These are phyloP conservation scores for Odontamblyopus lacepedii DNA, from an alignment of 2,797 vertebrate species.

Conservation along the genomic window DNA sequence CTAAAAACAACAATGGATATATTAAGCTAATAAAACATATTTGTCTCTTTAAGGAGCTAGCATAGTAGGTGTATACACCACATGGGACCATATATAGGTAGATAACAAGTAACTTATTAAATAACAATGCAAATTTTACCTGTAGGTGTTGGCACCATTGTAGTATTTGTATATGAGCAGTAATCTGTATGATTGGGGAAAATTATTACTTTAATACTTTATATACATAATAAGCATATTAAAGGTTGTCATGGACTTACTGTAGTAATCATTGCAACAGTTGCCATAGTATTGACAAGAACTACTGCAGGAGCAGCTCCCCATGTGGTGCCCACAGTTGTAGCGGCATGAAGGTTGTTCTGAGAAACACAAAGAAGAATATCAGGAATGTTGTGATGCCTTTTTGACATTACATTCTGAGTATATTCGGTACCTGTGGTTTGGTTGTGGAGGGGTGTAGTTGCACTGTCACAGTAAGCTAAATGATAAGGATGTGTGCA, in stretches of 20 bases:
- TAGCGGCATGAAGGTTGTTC: neutral
- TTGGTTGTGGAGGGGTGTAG: neutral
- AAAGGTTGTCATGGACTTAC: neutral
- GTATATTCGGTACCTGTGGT: neutral
- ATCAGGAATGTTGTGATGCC: neutral
- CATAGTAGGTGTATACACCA: too few species aligned
- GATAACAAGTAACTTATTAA: too few species aligned
- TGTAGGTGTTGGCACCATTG: neutral
- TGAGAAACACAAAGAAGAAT: neutral
- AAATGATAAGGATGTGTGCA: neutral
- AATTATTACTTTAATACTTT: neutral
- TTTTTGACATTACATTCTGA: neutral
- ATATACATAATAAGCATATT: neutral
- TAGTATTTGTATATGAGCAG: neutral
- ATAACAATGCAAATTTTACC: neutral
- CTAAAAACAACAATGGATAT: constrained; percentile 15
- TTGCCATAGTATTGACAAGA: constrained; percentile 45
- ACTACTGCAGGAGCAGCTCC: constrained; percentile 58
- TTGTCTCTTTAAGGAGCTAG: too few species aligned
- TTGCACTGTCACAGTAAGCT: neutral
- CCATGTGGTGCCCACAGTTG: constrained; percentile 12
- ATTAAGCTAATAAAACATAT: too few species aligned
- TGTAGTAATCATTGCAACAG: constrained; percentile 58
- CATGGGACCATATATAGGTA: too few species aligned
- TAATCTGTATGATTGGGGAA: neutral